Percentiles rank a stretch among this genome's conserved stretches.
Evolutionary conservation across 2,797 vertebrate genomes (phyloP).

Genomic region (Poecilia velifera): DNA sequence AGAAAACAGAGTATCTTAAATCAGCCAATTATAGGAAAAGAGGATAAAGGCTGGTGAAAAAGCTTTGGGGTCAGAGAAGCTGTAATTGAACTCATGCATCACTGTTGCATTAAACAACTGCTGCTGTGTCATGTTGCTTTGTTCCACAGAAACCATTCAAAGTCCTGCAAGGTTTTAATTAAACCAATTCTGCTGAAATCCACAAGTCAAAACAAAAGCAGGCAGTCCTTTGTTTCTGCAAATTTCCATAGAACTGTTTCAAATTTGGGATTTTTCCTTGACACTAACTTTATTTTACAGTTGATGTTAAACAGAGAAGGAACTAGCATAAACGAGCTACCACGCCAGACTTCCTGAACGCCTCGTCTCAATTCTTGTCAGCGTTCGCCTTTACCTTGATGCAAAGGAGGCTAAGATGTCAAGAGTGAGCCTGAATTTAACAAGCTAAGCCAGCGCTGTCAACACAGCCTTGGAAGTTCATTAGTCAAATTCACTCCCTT

Average conservation of each 20-base stretch:
- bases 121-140: neutral
- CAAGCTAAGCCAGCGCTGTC: conserved; percentile 34
- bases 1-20: neutral
- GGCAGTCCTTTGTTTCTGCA: conserved; percentile 11
- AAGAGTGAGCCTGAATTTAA: conserved; percentile 20
- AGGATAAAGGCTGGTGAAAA: neutral
- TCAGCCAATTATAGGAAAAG: neutral
- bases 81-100: neutral
- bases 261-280: conserved; percentile 4
- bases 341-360: neutral
- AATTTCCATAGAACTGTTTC: conserved; percentile 8
- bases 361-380: neutral
- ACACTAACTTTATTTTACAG: neutral
- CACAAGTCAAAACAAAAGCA: conserved; percentile 21
- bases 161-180: conserved; percentile 24
- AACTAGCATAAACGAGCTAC: neutral
- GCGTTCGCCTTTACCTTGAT: neutral
- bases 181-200: conserved; percentile 23
- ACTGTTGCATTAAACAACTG: neutral
- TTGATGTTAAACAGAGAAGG: neutral
- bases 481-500: conserved; percentile 44
- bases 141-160: conserved; percentile 7
- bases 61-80: neutral
- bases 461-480: conserved; percentile 43
- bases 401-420: conserved; percentile 8